Base-by-base conservation (phyloP, 2,888 invertebrate genomes). In the Incurvaria masculella region DNA sequence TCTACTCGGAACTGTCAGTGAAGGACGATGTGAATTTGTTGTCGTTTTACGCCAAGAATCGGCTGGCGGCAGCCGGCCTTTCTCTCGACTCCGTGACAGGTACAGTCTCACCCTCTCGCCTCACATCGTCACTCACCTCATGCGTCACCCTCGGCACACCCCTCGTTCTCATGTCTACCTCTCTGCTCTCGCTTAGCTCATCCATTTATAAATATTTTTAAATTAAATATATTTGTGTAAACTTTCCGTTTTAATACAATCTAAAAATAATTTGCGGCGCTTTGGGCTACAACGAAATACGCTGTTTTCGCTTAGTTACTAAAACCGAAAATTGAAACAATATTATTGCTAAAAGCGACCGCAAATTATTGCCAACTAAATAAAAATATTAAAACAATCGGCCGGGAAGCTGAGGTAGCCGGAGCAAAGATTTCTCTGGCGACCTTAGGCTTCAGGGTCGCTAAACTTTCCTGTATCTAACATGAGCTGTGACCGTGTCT, bases 31-130 rank as follows among this genome's bases (percentile, higher is more conserved):
- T 93, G 70, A 89, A 89, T 66, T 85, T 91, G 63, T 83, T 92
- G 66, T 92, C 92, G 67, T 91, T 87, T 81, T 93, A 93, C 82
- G 86, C 88, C 76, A 88, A 88, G 80, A 88, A 89, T 72, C 82
- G 87, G 59, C 82, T 84, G 59, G 87, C 85, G 59, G 85, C 85
- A 57, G 80, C 81, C 61, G 78, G 78, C 45, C 65, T 79, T 56
- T 74, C 73, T 62, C 61, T 68, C 61, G 75, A 76, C 56, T 64
- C 65, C 61, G 72, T 64, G 65, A 68, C 83, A 82, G 76, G 80
- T 81, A 69, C 66, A 42, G 26, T 14, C 26, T 18, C 42, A 33
- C 11, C 23, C 8, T 33, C 33, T 33, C 33, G 14, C 8, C 11
- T 33, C 14, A 14, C 33, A 8, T 23, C 23, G 4, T n/a, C n/a